Evolutionary conservation across 2,113 vertebrate species (phyloP), one percentile per base, ranked within the genome.

Genomic region (Dendropsophus ebraccatus): DNA sequence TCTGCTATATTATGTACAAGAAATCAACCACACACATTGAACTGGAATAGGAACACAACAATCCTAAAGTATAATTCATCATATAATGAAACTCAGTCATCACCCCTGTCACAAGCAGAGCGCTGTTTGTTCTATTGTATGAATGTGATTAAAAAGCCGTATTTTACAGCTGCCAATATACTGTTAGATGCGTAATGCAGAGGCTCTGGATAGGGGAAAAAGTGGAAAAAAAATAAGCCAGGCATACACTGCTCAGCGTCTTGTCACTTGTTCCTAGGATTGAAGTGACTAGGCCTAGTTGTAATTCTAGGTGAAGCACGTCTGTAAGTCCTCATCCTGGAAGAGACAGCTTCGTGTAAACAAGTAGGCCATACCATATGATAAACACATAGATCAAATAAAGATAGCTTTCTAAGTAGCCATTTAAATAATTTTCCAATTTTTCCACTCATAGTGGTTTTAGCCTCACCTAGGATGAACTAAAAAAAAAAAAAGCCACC

Each of bases 361-460:
- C 65, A 83, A 60, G 54, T 19, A 60, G 13, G 77, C 65, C 32
- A 70, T 72, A 52, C 62, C 67, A 72, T 52, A 25, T 9, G 5
- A 83, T 56, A 83, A 83, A 83, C 81, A 70, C 23, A 54, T 72
- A 70, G 32, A 56, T 49, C 16, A 50, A 50, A 76, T 28, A 50
- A 28, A 75, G 73, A 50, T 76, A 17, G 28, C 52, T 49, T 76
- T 50, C n/a, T 21, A 52, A 77, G 47, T 16, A 49, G n/a, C 49
- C 41, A n/a, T 74, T 74, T 74, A 12, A 47, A 74, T 47, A 74
- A n/a, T n/a, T 7, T 74, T 70, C 67, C 37, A 17, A 41, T 74
- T 74, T 74, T 74, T 74, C 30, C 72, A 47, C 16, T 37, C 10
- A 23, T 45, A 41, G 21, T 70, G 7, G 41, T 25, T 41, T 74